Evolutionary conservation across 2,113 vertebrate species (phyloP), one percentile per base, ranked within the genome.

Genomic region (Pygoscelis antarcticus): DNA sequence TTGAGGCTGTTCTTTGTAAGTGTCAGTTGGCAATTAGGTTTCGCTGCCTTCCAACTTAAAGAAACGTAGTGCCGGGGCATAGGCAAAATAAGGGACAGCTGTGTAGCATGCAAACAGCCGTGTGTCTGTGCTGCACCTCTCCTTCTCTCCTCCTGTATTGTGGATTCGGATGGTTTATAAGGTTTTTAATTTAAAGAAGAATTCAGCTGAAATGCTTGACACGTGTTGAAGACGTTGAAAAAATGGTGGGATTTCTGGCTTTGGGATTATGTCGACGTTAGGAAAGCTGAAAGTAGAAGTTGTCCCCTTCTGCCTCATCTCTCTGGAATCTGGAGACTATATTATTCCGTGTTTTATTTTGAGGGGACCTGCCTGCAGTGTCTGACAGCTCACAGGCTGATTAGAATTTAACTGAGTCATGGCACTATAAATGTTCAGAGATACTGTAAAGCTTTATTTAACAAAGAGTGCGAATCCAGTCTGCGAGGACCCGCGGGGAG

Each of bases 361-460:
- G 55, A 81, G 83, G 80, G 85, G 87, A 72, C 66, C 84, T 79
- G 80, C 88, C 84, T 89, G 95, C 94, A 77, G 85, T 51, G 68
- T 88, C 96, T 84, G 72, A 68, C 90, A 82, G 68, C 91, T 96
- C n/a, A 7, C 64, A 66, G 90, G 75, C 78, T 77, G 83, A 87
- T 84, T 82, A 86, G 82, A 97, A 96, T 97, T 97, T 98, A 69
- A 94, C 88, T 98, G 96, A 97, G 96, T 97, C 96, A 90, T 89
- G 86, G 83, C 87, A 88, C 74, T 75, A 80, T 94, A 89, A 89
- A 83, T 64, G 82, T 87, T 97, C 79, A 51, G 89, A 60, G 85
- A 49, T 93, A 61, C 36, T 21, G 60, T 93, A 87, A 89, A 71
- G 78, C 91, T 95, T 83, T 77, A 71, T 93, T 95, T 93, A 62